phyloP scores from a whole-genome alignment of 2,797 vertebrate species.

The Enteromius viviparus region DNA sequence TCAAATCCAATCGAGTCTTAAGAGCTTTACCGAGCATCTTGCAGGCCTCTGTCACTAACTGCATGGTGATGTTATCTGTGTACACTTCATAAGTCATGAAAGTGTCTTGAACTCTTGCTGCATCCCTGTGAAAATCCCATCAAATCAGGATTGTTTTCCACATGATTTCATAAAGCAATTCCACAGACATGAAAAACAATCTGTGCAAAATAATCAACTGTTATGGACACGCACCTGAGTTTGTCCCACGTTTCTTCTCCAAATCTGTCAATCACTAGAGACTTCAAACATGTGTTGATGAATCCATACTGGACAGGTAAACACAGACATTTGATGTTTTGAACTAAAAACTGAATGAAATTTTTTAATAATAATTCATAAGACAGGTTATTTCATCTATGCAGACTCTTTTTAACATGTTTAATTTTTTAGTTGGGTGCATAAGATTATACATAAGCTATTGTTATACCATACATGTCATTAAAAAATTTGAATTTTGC shows the following conservation, averaged over 20 bases:
- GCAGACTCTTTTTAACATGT: no score
- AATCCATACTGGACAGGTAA: constrained; percentile 73
- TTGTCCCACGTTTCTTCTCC: constrained; percentile 78
- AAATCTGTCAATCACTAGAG: constrained; percentile 77
- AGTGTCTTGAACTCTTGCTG: constrained; percentile 77
- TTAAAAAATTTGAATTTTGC: background rate
- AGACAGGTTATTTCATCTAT: background rate
- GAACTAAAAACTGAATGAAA: background rate
- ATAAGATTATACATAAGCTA: background rate
- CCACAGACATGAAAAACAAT: background rate
- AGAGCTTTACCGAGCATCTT: constrained; percentile 70
- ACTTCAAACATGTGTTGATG: constrained; percentile 80
- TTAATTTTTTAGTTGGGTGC: background rate
- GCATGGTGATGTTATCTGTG: constrained; percentile 80
- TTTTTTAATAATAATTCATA: background rate
- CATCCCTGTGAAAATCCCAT: constrained; percentile 62
- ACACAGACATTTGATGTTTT: background rate
- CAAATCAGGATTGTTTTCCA: background rate
- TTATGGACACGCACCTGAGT: constrained; percentile 72
- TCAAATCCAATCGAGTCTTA: background rate
- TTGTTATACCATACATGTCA: background rate
- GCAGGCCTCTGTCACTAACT: constrained; percentile 75
- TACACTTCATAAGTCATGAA: constrained; percentile 84
- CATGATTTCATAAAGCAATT: background rate
- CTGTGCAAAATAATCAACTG: background rate